phyloP scores from a whole-genome alignment of 2,113 vertebrate species.

The Coreoperca whiteheadi region DNA sequence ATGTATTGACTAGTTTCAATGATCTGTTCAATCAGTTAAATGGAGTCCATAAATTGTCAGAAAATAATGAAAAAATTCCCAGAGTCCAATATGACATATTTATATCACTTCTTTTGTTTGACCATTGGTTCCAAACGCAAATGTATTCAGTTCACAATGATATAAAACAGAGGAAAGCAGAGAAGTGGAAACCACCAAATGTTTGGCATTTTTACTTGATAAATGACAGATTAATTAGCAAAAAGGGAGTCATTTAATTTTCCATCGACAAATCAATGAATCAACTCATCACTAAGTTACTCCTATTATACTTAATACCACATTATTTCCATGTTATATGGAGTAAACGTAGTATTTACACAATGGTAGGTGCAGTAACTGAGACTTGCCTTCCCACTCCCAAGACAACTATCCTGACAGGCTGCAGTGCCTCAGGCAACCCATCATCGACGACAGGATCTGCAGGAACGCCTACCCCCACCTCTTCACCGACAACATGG shows the following conservation, averaged over 20 bases:
- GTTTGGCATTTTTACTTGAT: not conserved
- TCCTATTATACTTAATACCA: not conserved
- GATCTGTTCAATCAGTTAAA: not conserved
- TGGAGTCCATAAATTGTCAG: not conserved
- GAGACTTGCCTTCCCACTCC: conserved; percentile 8
- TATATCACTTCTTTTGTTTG: not conserved
- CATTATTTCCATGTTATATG: not conserved
- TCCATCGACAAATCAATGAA: not conserved
- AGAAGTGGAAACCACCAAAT: not conserved
- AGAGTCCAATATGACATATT: not conserved
- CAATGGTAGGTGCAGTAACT: not conserved
- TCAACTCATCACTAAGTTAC: not conserved
- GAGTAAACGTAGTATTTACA: not conserved
- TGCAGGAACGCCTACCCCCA: conserved; percentile 85
- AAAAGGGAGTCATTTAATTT: not conserved
- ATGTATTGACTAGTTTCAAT: not conserved
- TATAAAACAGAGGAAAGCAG: not conserved
- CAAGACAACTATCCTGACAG: conserved; percentile 80
- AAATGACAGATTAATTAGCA: not conserved
- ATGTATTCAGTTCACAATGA: not conserved
- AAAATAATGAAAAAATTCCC: not conserved
- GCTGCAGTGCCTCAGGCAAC: conserved; percentile 87
- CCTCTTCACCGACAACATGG: conserved; percentile 86
- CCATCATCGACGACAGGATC: conserved; percentile 78
- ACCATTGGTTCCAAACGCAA: not conserved